These are phyloP conservation scores for Miltochrista miniata DNA, from an alignment of 2,888 invertebrate species.

Conservation along the genomic window DNA sequence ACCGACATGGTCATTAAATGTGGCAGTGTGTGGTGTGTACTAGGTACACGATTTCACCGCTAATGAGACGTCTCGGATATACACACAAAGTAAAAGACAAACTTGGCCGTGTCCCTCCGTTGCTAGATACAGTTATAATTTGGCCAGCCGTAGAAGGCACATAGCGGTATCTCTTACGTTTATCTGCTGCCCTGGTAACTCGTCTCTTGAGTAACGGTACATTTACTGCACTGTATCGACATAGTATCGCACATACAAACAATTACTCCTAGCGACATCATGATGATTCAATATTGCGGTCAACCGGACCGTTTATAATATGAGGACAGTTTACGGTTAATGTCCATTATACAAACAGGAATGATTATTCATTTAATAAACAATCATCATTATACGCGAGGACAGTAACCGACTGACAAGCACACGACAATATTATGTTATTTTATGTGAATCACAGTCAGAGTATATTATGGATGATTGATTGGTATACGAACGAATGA, in stretches of 20 bases:
- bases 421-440: neutral
- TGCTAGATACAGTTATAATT: constrained; percentile 73
- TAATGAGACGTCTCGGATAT: constrained; percentile 55
- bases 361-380: constrained; percentile 24
- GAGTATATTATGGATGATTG: too few relatives aligned
- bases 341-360: constrained; percentile 22
- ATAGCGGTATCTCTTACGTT: constrained; percentile 69
- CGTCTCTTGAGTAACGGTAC: constrained; percentile 57
- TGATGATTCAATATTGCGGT: constrained; percentile 40
- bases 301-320: constrained; percentile 17
- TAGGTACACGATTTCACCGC: constrained; percentile 57
- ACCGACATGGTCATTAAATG: constrained; percentile 49
- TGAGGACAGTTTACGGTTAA: constrained; percentile 28
- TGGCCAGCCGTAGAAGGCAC: constrained; percentile 61
- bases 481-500: neutral
- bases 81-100: constrained; percentile 44
- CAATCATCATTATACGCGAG: constrained; percentile 7
- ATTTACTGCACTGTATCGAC: constrained; percentile 45
- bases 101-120: constrained; percentile 36
- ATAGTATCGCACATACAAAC: constrained; percentile 42
- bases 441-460: neutral
- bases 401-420: neutral
- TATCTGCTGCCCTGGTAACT: constrained; percentile 56
- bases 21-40: constrained; percentile 38
- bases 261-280: constrained; percentile 36